Evolutionary conservation across 2,797 vertebrate genomes (phyloP), one percentile per base, ranked within the genome.

Genomic region (Erpetoichthys calabaricus): DNA sequence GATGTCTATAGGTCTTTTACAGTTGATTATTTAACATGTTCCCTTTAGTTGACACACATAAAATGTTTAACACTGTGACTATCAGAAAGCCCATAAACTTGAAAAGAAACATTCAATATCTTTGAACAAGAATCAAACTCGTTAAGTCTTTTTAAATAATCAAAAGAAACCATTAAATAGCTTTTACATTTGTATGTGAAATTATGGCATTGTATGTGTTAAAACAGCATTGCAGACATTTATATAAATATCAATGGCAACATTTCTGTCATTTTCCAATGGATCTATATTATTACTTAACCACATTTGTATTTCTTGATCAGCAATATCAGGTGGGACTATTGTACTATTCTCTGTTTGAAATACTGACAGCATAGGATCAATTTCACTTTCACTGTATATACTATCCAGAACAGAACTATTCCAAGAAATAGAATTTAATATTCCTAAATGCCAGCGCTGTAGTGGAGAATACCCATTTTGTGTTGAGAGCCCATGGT

Each of bases 401-500:
- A 56, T 43, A 4, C 7, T 25, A 63, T 47, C n/a, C 45, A 57
- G 45, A 25, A 42, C 41, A 10, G 41, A n/a, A 7, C 45, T 6
- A 2, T 42, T 45, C 58, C 56, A n/a, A n/a, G n/a, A 63, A 42
- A 50, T 3, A 4, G 41, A 46, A 7, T 56, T 45, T 6, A 59
- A 45, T 6, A 65, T 46, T 45, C 63, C 60, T 41, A 8, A 9
- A 45, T 62, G 60, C 60, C 60, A 65, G 47, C 65, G 5, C 55
- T 65, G 60, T 5, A 65, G 7, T 9, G 51, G 50, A 51, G 58
- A 50, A 7, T 45, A 44, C 5, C 56, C 51, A 5, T 61, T 42
- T 55, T 62, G 58, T 60, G 58, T 62, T 5, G 63, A 65, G 3
- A 65, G 55, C 44, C 55, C 60, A n/a, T 62, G 63, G 51, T 62